A percentile compares a stretch with the other conserved stretches of the same genome.
Evolutionary conservation across 1,140 invertebrate species (phyloP).

Genomic region (Lordiphosa stackelbergi): DNA sequence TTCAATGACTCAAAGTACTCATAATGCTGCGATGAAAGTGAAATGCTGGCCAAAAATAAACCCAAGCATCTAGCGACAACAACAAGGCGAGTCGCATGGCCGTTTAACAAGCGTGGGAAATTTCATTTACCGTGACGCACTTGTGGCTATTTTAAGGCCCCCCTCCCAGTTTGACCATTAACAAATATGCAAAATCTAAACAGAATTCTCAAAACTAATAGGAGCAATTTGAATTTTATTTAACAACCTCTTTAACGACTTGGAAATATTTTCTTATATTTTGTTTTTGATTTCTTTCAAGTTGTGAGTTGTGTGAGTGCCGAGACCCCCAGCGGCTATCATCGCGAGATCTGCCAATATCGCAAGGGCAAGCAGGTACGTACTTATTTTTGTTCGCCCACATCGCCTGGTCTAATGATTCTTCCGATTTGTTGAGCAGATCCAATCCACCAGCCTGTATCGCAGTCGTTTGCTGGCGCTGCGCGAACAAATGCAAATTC

Average conservation of each 20-base stretch:
- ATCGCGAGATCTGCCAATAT: constrained; percentile 64
- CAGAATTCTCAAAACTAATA: constrained; percentile 39
- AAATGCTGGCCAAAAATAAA: constrained; percentile 48
- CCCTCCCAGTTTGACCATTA: constrained; percentile 37
- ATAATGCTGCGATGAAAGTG: constrained; percentile 39
- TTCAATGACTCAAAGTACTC: constrained; percentile 26
- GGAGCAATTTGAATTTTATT: constrained; percentile 52
- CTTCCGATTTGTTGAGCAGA: constrained; percentile 24
- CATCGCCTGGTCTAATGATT: neutral
- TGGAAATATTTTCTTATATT: constrained; percentile 34
- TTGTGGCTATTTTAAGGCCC: constrained; percentile 52
- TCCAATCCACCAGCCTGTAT: constrained; percentile 71
- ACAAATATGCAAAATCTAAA: constrained; percentile 39
- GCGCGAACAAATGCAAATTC: constrained; percentile 83
- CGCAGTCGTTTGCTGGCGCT: constrained; percentile 79
- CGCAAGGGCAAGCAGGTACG: constrained; percentile 60
- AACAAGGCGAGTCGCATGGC: constrained; percentile 30
- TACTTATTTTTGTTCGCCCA: neutral
- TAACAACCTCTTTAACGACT: constrained; percentile 44
- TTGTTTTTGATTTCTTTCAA: constrained; percentile 18
- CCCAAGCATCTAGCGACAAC: neutral
- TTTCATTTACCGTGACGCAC: constrained; percentile 51
- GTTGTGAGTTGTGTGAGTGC: constrained; percentile 27
- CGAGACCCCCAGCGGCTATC: constrained; percentile 49
- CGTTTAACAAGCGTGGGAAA: constrained; percentile 61